Evolutionary conservation across 2,888 invertebrate genomes (phyloP).

Genomic region (Drosophila rellima): DNA sequence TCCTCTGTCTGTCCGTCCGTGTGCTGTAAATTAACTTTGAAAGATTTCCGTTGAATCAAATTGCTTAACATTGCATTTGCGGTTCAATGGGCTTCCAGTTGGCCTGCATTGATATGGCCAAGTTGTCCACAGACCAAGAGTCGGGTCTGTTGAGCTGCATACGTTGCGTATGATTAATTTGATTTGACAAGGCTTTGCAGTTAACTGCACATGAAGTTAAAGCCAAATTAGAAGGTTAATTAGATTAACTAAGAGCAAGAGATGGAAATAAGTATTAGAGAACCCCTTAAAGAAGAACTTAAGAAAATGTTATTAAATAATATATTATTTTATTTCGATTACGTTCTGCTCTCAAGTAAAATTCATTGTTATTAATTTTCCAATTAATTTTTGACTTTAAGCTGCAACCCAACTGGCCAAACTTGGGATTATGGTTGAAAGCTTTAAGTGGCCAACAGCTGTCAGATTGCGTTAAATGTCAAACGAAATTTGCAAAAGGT

Average conservation of each 20-base stretch:
- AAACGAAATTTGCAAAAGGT: slow-evolving; percentile 42
- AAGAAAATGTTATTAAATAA: not conserved
- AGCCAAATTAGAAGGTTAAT: not conserved
- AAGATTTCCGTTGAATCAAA: slow-evolving; percentile 68
- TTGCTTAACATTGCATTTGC: slow-evolving; percentile 70
- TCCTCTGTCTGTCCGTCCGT: slow-evolving; percentile 36
- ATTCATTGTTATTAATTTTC: slow-evolving; percentile 1
- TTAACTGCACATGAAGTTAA: not conserved
- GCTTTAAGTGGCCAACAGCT: slow-evolving; percentile 34
- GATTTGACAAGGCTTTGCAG: slow-evolving; percentile 15
- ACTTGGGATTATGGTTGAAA: slow-evolving; percentile 5
- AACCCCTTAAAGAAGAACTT: not conserved
- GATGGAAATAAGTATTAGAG: not conserved
- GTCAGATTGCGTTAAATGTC: slow-evolving; percentile 37
- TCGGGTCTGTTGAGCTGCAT: slow-evolving; percentile 13
- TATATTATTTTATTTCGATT: not conserved
- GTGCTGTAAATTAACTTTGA: slow-evolving; percentile 76
- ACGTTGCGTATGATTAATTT: slow-evolving; percentile 61
- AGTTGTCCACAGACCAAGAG: slow-evolving; percentile 18
- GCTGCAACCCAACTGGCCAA: not conserved
- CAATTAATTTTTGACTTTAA: not conserved
- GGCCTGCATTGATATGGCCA: slow-evolving; percentile 36
- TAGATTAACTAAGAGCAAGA: not conserved
- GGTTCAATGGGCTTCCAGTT: slow-evolving; percentile 61
- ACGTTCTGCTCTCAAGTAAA: too few species aligned